phyloP scores from a whole-genome alignment of 1,140 invertebrate species.

The Lepidurus apus region DNA sequence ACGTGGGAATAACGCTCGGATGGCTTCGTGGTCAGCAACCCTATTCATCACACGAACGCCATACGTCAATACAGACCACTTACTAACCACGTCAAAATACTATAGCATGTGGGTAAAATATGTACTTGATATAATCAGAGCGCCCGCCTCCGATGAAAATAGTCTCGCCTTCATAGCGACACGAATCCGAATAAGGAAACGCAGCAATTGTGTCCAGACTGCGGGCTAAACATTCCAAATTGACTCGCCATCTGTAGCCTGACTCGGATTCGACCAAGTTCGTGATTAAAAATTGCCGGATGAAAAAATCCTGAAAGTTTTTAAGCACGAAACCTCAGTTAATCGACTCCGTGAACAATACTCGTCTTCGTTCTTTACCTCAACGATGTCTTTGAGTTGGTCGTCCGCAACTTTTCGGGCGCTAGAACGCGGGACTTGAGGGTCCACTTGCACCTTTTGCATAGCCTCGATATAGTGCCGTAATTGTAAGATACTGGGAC shows the following conservation, averaged over 20 bases:
- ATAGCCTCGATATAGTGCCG: constrained; percentile 60
- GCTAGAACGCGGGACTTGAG: constrained; percentile 57
- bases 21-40: constrained; percentile 58
- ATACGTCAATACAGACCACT: constrained; percentile 31
- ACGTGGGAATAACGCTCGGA: constrained; percentile 68
- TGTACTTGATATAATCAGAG: constrained; percentile 72
- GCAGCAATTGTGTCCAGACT: constrained; percentile 60
- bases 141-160: constrained; percentile 74
- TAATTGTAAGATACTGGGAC: constrained; percentile 58
- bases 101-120: too few species aligned
- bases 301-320: constrained; percentile 44
- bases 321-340: neutral
- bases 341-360: neutral
- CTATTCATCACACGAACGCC: constrained; percentile 47
- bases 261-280: constrained; percentile 62
- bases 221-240: constrained; percentile 61
- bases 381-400: constrained; percentile 47
- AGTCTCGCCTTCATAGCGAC: constrained; percentile 59
- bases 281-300: constrained; percentile 67
- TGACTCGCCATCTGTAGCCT: constrained; percentile 64
- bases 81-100: too few species aligned
- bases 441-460: constrained; percentile 53
- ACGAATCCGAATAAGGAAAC: constrained; percentile 52
- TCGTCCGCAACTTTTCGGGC: constrained; percentile 56
- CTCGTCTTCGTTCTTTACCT: constrained; percentile 37